Base-by-base conservation (phyloP, 2,888 invertebrate species). In the Lydus trimaculatus region DNA sequence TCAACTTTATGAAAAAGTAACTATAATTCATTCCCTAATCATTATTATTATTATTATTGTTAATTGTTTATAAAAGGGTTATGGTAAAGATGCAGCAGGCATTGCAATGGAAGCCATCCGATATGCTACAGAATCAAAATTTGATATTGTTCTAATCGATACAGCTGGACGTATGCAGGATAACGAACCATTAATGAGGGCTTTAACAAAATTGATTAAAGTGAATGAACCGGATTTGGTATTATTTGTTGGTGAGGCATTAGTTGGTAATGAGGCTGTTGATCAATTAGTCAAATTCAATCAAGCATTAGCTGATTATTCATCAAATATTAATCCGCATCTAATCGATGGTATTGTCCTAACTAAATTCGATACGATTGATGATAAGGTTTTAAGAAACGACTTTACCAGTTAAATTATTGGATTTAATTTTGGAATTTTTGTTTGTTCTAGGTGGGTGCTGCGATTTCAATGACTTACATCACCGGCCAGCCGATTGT, bases 151-250 rank as follows among this genome's bases (percentile, higher is more conserved):
- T 0, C 87, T 99, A n/a, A 91, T 99, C 20, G 99, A 99, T 85
- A 99, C 99, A 0, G 99, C 99, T 43, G 99, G 99, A n/a, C 90
- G 99, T 70, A 99, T 99, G 99, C 99, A 99, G 87, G 99, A 99
- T 87, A 99, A 99, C 85, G 99, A 99, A 83, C 99, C 99, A 0
- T 88, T 99, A 52, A 99, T 99, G 99, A 89, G 98, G 72, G 97
- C 99, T 0, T 88, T 99, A 63, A 94, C 99, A 6, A 99, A 99
- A 88, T 88, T 99, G 74, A 99, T 99, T 81, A 96, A 94, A 85
- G 95, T 99, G 58, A 99, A 99, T 85, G 93, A 96, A 81, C 99
- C 99, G 0, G 99, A 99, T 86, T 88, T 98, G 82, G 98, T 99
- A 1, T 88, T 99, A n/a, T 99, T 99, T 86, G 99, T 99, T 11